A percentile compares a stretch with the other conserved stretches of the same genome.
phyloP scores from a whole-genome alignment of 2,888 invertebrate genomes.

The Tetanocera ferruginea region DNA sequence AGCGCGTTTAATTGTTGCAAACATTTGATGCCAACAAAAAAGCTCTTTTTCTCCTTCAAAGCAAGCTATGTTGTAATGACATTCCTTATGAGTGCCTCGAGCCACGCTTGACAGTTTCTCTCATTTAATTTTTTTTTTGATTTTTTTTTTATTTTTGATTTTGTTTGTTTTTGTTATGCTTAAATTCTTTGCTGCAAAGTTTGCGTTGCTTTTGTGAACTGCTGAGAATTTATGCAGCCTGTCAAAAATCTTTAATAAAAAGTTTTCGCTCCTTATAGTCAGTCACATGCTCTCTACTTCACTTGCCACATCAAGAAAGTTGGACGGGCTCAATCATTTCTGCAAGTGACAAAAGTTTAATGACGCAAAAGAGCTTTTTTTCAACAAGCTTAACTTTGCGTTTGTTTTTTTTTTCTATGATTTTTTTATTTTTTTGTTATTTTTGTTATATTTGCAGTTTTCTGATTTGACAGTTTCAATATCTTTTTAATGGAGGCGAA shows the following conservation, averaged over 20 bases:
- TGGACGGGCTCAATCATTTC: conserved; percentile 26
- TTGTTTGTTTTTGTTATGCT: neutral
- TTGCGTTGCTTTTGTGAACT: neutral
- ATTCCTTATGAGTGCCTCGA: neutral
- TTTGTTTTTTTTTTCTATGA: neutral
- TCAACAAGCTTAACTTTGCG: neutral
- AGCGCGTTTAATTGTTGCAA: conserved; percentile 22
- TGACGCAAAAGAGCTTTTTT: conserved; percentile 52
- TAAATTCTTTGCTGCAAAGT: neutral
- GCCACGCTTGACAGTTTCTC: neutral
- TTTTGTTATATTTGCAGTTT: neutral
- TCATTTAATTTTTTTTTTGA: neutral
- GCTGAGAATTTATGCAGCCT: conserved; percentile 12
- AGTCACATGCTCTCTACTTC: conserved; percentile 6
- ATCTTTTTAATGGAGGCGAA: conserved; percentile 19
- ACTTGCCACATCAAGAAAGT: conserved; percentile 13
- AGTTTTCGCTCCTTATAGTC: neutral
- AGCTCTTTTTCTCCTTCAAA: neutral
- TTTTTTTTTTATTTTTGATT: neutral
- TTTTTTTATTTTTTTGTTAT: neutral
- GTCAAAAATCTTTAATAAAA: conserved; percentile 23
- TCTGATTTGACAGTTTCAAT: conserved; percentile 14
- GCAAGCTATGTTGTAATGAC: neutral
- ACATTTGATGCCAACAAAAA: neutral
- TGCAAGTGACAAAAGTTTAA: conserved; percentile 60